Evolutionary conservation across 1,140 invertebrate genomes (phyloP), one percentile per base, ranked within the genome.

Genomic region (Sycophaga agraensis): DNA sequence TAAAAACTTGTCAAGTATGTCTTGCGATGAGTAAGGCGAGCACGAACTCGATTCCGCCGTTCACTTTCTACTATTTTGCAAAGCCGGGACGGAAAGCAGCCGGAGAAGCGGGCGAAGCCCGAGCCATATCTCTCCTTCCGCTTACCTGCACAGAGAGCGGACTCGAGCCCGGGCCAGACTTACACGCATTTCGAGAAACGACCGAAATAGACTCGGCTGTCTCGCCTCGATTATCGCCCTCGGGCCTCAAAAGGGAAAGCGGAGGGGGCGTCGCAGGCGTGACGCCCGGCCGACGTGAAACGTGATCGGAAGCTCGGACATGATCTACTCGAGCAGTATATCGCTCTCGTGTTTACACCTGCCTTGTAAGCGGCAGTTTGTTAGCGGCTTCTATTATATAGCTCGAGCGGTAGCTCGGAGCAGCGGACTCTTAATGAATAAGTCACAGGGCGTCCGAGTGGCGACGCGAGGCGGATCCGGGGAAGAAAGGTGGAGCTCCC

Each of bases 401-500:
- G 67, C 62, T 58, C 57, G 49, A 61, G 53, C 66, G 64, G 66
- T 68, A 68, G 66, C 67, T 65, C 57, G n/a, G 51, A 37, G 24
- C 17, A 37, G 37, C 28, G 21, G n/a, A n/a, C n/a, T 35, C 31
- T 24, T 31, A 49, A 63, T 55, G 46, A 62, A 62, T 62, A 56
- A 55, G 59, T 55, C 39, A 55, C 43, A 34, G 35, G 28, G 59
- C 19, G 59, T 54, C 39, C 35, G 51, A 45, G 43, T 31, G n/a
- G 58, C 54, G 45, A 64, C 60, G 58, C 60, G 51, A 68, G 68
- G 67, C 68, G n/a, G n/a, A n/a, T n/a, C n/a, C n/a, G 57, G 51
- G 46, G 65, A 63, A 66, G 70, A 70, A 73, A 71, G 70, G 54
- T 69, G 48, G 35, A 40, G 19, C 43, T 21, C n/a, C 21, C 24